Percentiles rank a stretch among this genome's conserved stretches.
Conservation (phyloP, 2,888 invertebrate species). For the Amaurobius ferox region DNA sequence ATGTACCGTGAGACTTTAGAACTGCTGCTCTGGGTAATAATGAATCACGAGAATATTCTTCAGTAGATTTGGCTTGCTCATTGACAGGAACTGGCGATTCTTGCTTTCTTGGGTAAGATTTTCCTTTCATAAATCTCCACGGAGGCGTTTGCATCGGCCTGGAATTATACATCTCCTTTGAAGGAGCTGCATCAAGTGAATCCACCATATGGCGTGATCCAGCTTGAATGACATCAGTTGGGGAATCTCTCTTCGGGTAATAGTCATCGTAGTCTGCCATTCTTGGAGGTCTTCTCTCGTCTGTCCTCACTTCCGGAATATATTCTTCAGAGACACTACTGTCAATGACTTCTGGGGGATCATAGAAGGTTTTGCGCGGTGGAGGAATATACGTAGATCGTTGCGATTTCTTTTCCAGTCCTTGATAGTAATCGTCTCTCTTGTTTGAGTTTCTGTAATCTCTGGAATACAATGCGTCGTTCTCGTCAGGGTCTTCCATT, state of each 20-base stretch:
- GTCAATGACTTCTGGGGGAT: not conserved
- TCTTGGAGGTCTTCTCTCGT: not conserved
- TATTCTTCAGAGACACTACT: not conserved
- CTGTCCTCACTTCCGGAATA: not conserved
- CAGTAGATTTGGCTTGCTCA: not conserved
- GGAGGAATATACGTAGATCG: not conserved
- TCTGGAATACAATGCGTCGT: not conserved
- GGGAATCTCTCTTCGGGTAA: not conserved
- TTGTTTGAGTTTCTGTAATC: slow-evolving; percentile 3
- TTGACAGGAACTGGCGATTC: not conserved
- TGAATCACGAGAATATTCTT: not conserved
- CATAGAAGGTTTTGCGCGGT: not conserved
- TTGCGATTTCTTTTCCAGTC: slow-evolving; percentile 24
- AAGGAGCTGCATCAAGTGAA: not conserved
- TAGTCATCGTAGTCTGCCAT: not conserved
- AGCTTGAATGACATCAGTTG: not conserved
- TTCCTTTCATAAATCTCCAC: not conserved
- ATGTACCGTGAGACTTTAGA: not conserved
- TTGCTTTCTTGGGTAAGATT: not conserved
- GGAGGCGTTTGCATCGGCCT: not conserved
- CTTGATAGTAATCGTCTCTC: slow-evolving; percentile 44
- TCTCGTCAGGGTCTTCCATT: slow-evolving; percentile 1
- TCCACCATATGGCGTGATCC: not conserved
- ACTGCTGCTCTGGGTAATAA: not conserved
- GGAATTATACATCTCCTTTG: not conserved